Conservation (phyloP, 2,113 vertebrate genomes). For the Propithecus coquereli region DNA sequence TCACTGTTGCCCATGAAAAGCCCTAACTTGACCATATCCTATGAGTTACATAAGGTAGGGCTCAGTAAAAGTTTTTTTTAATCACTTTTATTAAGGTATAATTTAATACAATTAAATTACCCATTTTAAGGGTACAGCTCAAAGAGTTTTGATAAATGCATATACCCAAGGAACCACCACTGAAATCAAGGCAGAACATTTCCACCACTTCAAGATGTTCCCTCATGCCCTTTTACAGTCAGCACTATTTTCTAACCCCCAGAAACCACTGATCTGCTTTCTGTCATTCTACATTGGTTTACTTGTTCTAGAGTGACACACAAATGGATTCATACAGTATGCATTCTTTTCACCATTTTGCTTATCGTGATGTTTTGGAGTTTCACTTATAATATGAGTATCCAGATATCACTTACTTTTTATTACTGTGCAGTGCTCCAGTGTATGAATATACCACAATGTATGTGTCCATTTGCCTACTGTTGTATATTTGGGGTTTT, state of each 20-base stretch:
- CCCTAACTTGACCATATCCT: background rate
- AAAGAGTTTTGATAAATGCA: background rate
- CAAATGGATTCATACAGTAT: background rate
- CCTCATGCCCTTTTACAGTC: background rate
- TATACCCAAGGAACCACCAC: background rate
- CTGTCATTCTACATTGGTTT: background rate
- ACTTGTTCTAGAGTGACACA: background rate
- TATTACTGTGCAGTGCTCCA: background rate
- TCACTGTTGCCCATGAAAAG: background rate
- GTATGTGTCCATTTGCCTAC: background rate
- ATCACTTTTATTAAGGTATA: conserved; percentile 17
- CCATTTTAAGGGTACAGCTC: background rate
- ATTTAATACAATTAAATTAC: conserved; percentile 25
- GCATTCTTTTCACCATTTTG: background rate
- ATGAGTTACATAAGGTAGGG: background rate
- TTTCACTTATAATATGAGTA: background rate
- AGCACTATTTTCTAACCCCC: background rate
- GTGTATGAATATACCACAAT: background rate
- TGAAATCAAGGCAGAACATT: background rate
- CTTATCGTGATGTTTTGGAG: background rate
- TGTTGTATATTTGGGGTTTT: background rate
- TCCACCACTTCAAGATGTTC: background rate
- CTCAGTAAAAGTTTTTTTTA: background rate
- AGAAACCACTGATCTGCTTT: background rate
- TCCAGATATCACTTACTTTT: background rate